Conservation (phyloP, 2,888 invertebrate genomes). For the Allophyes oxyacanthae region DNA sequence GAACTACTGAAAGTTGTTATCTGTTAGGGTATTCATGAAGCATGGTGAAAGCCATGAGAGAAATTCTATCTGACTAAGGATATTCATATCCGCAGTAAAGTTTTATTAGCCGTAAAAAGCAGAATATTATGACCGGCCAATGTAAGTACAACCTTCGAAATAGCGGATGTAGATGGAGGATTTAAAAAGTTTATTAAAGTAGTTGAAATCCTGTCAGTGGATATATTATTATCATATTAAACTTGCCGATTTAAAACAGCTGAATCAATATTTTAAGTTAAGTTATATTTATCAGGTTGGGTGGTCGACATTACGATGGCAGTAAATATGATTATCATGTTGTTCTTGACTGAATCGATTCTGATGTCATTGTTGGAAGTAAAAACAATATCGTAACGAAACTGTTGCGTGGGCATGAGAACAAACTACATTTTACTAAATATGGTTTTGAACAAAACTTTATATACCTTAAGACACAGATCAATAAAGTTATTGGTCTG, state of each 20-base stretch:
- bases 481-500: too few species aligned
- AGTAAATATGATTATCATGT: slow-evolving; percentile 32
- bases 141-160: too few species aligned
- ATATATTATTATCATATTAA: slow-evolving; percentile 7
- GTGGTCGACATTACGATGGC: slow-evolving; percentile 29
- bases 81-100: slow-evolving; percentile 30
- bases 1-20: background rate
- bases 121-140: too few species aligned
- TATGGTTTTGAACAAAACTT: slow-evolving; percentile 8
- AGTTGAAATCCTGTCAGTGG: background rate
- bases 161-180: too few species aligned
- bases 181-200: too few species aligned
- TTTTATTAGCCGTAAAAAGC: slow-evolving; percentile 39
- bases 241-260: slow-evolving; percentile 7
- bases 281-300: slow-evolving; percentile 17
- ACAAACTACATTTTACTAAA: slow-evolving; percentile 4
- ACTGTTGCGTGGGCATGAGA: slow-evolving; percentile 26
- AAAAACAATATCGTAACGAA: slow-evolving; percentile 13
- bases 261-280: background rate
- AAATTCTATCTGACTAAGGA: slow-evolving; percentile 24
- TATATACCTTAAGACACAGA: slow-evolving; percentile 14
- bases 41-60: slow-evolving; percentile 38
- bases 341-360: slow-evolving; percentile 25
- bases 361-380: slow-evolving; percentile 23
- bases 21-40: too few species aligned